Base-by-base conservation (phyloP, 1,140 invertebrate genomes). In the Pseudomyrmex pallidus region DNA sequence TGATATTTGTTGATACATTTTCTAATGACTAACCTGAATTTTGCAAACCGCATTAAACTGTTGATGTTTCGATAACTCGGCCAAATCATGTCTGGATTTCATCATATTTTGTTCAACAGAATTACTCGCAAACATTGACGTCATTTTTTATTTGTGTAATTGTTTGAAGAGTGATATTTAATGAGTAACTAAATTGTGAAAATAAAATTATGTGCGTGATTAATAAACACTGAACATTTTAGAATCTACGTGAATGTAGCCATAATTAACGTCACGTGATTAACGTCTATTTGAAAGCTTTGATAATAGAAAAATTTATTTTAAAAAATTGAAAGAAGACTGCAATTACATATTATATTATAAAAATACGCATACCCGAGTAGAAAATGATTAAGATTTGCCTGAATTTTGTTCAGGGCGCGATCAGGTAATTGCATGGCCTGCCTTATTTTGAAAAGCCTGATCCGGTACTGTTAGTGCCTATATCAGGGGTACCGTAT, bases 1-100 rank as follows among this genome's bases (percentile, higher is more conserved):
- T 52, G 35, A 61, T 17, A 70, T 1, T 63, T 4, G 12, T 1
- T 15, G 13, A 62, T 66, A 15, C n/a, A 10, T 1, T 2, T 12
- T 12, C 8, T 78, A 46, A 17, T 68, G 2, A 68, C 52, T 80
- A 85, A 92, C 90, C 87, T 92, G 91, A 87, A 92, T 91, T 73
- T 87, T 92, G 48, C 90, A 82, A 2, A 91, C 91, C 1, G 87
- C 83, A 59, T 91, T 76, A 54, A 91, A 92, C 1, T 82, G 25
- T 15, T 67, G 59, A 56, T 56, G 85, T 46, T 85, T 78, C 5
- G 54, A 66, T 1, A 64, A 86, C 83, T 90, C 78, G 0, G 87
- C 88, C 7, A 70, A 7, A 52, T 89, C 64, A 15, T 80, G 64
- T 25, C 59, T 66, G 57, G n/a, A 10, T 67, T 89, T 68, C 61